These are phyloP conservation scores for Synergus japonicus DNA, from an alignment of 2,888 invertebrate genomes.

Conservation along the genomic window DNA sequence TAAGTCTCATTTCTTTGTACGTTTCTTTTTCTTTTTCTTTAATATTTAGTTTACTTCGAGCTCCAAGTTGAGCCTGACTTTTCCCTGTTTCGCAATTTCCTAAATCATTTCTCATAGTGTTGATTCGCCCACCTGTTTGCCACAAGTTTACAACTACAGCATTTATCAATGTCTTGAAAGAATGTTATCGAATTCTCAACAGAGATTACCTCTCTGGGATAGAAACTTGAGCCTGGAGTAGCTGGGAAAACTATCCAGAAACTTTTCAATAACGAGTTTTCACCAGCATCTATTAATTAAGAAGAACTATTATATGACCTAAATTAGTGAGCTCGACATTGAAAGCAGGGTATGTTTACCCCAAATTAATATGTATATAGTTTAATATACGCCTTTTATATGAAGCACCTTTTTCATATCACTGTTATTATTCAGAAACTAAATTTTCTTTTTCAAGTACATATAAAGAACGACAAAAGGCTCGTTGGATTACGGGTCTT, in stretches of 20 bases:
- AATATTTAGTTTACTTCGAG: not conserved
- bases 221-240: slow-evolving; percentile 12
- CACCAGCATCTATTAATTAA: not conserved
- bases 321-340: no score
- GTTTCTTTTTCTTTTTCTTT: not conserved
- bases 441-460: not conserved
- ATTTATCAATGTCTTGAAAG: slow-evolving; percentile 36
- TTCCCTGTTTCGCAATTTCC: not conserved
- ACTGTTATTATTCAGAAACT: no score
- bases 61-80: not conserved
- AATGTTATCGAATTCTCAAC: slow-evolving; percentile 33
- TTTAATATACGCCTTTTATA: no score
- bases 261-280: slow-evolving; percentile 1
- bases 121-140: slow-evolving; percentile 40
- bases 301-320: not conserved
- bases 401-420: no score
- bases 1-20: not conserved
- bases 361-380: no score
- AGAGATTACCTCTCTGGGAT: slow-evolving; percentile 28
- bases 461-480: not conserved
- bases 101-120: slow-evolving; percentile 32
- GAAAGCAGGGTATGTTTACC: no score
- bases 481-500: not conserved
- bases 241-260: slow-evolving; percentile 19
- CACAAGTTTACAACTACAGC: slow-evolving; percentile 24